These are phyloP conservation scores for Ciona savignyi DNA, from an alignment of 23 tunicate genomes.

Conservation along the genomic window DNA sequence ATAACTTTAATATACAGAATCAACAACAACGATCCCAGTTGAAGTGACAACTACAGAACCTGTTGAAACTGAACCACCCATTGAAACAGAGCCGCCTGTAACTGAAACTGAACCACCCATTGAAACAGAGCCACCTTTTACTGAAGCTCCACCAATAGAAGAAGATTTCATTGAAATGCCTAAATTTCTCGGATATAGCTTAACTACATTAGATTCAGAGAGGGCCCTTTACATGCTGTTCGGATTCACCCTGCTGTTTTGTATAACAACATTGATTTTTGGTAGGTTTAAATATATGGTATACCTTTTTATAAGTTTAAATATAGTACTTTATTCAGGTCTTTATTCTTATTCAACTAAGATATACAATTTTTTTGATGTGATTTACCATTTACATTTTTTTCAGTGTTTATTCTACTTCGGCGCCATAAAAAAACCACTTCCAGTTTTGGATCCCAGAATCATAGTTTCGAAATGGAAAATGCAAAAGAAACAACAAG, in stretches of 20 bases:
- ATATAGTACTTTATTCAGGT: too few species aligned
- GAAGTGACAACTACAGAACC: not conserved
- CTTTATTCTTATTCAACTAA: too few species aligned
- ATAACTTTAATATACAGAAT: not conserved
- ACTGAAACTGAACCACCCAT: not conserved
- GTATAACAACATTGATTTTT: too few species aligned
- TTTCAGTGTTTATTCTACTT: too few species aligned
- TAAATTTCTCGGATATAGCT: conserved; percentile 45
- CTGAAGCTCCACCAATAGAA: not conserved
- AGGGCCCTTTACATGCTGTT: conserved; percentile 56
- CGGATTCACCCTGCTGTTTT: conserved; percentile 42
- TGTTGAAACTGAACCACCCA: not conserved
- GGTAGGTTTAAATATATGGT: too few species aligned
- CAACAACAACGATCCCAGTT: not conserved
- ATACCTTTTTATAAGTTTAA: too few species aligned
- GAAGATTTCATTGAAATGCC: conserved; percentile 23
- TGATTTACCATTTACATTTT: too few species aligned
- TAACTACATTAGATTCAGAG: conserved; percentile 34
- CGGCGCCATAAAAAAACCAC: too few species aligned
- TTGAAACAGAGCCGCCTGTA: not conserved
- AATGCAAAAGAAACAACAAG: too few species aligned
- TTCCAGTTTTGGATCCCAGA: too few species aligned
- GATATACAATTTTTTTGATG: too few species aligned
- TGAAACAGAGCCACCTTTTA: not conserved
- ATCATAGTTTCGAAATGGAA: too few species aligned